A percentile compares a stretch with the other conserved stretches of the same genome.
phyloP scores from a whole-genome alignment of 2,113 vertebrate species.

The Pomatorhinus ruficollis region DNA sequence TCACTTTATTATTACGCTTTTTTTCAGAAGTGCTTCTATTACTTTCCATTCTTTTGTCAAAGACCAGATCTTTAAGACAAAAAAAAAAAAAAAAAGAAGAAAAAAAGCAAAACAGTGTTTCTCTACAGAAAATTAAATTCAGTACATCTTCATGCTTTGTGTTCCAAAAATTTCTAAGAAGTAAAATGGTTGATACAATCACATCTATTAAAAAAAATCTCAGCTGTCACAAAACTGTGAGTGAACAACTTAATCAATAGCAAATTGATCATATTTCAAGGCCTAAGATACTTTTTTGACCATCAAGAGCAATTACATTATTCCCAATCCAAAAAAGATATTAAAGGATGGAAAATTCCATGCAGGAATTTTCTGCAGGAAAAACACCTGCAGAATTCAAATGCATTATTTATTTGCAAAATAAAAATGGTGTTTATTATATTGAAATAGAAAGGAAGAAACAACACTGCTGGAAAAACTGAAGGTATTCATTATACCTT shows the following conservation, averaged over 20 bases:
- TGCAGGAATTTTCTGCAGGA: not conserved
- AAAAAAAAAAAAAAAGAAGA: not conserved
- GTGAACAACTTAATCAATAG: not conserved
- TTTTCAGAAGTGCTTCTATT: not conserved
- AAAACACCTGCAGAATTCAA: not conserved
- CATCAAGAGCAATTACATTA: not conserved
- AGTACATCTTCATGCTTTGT: not conserved
- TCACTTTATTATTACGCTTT: not conserved
- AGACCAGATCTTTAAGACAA: not conserved
- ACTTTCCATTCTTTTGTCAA: not conserved
- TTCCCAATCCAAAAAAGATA: not conserved
- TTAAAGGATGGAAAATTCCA: not conserved
- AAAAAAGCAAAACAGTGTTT: not conserved
- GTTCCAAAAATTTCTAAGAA: not conserved
- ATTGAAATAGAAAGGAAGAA: not conserved
- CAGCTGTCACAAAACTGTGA: not conserved
- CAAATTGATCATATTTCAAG: not conserved
- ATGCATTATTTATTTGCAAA: not conserved
- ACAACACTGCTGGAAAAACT: not conserved
- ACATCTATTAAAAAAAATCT: not conserved
- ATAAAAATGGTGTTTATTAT: not conserved
- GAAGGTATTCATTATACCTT: not conserved
- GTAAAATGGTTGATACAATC: not conserved
- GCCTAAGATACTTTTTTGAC: not conserved
- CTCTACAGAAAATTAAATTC: conserved; percentile 5